A percentile compares a stretch with the other conserved stretches of the same genome.
phyloP scores from a whole-genome alignment of 1,140 invertebrate genomes.

The Penaeus indicus region DNA sequence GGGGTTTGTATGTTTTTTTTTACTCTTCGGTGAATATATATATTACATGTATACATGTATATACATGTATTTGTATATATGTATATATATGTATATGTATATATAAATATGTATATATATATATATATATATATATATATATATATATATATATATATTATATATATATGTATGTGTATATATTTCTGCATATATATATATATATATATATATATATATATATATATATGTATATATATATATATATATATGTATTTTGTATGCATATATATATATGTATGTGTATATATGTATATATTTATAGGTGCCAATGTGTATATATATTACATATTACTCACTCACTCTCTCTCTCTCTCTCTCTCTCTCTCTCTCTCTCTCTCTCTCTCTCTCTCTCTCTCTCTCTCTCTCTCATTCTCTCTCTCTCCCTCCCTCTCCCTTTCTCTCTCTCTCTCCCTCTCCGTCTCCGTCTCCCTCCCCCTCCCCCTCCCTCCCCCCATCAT shows the following conservation, averaged over 20 bases:
- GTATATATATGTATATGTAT: not conserved
- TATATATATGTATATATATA: not conserved
- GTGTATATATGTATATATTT: not conserved
- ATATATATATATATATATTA: not conserved
- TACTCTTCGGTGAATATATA: not conserved
- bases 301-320: not conserved
- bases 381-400: too few relatives aligned
- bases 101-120: not conserved
- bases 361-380: too few relatives aligned
- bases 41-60: not conserved
- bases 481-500: too few relatives aligned
- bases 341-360: too few relatives aligned
- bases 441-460: too few relatives aligned
- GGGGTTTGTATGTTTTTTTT: too few relatives aligned
- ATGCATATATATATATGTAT: slow-evolving; percentile 5
- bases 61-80: not conserved
- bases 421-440: too few relatives aligned
- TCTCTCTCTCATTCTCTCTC: too few relatives aligned
- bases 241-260: slow-evolving; percentile 1
- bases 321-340: too few relatives aligned
- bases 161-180: not conserved
- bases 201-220: not conserved
- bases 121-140: not conserved
- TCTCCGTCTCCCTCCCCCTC: too few relatives aligned
- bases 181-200: not conserved